phyloP scores from a whole-genome alignment of 2,113 vertebrate species.

The Octodon degus region DNA sequence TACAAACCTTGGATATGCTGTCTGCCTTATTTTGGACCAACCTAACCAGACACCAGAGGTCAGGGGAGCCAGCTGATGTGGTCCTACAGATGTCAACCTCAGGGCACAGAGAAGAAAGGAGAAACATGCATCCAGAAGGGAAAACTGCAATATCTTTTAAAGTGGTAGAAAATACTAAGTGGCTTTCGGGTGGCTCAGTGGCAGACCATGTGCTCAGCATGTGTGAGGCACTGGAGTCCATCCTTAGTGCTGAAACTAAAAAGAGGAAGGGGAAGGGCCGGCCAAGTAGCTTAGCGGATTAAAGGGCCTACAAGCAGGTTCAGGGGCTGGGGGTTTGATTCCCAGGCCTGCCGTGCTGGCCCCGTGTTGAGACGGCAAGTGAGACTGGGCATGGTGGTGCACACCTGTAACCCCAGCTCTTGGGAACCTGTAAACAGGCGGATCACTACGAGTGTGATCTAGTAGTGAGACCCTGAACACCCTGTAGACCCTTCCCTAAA shows the following conservation, averaged over 20 bases:
- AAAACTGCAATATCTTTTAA: conserved; percentile 1
- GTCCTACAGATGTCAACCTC: neutral
- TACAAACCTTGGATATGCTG: neutral
- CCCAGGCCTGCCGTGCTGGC: no score
- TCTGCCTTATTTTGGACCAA: neutral
- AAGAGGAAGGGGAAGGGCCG: no score
- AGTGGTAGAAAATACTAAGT: neutral
- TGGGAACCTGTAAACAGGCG: no score
- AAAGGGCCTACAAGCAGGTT: no score
- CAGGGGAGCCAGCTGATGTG: neutral
- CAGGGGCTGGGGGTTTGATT: no score
- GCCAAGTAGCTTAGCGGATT: no score
- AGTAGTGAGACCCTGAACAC: no score
- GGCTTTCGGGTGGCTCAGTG: neutral
- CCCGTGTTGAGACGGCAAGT: no score
- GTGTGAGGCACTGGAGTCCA: neutral
- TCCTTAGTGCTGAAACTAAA: neutral
- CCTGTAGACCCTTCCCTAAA: no score
- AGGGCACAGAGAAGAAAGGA: neutral
- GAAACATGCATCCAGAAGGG: neutral
- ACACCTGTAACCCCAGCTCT: no score
- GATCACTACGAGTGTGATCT: no score
- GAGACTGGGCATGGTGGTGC: no score
- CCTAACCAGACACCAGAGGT: neutral
- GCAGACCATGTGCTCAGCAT: neutral